phyloP scores from a whole-genome alignment of 2,888 invertebrate genomes.

The Acholoe squamosa region DNA sequence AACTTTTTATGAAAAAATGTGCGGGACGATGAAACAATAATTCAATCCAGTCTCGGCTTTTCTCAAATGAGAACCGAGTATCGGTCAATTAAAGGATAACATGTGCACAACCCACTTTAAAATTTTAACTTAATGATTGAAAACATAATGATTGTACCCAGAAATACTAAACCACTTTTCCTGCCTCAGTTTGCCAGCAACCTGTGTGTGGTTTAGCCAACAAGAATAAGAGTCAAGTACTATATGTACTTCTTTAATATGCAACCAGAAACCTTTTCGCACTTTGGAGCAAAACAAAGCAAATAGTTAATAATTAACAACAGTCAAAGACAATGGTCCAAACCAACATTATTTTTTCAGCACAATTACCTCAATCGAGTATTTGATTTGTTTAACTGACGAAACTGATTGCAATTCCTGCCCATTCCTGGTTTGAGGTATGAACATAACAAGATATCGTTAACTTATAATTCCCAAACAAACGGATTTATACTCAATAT shows the following conservation, averaged over 20 bases:
- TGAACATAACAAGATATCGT: no score
- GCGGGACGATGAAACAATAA: not conserved
- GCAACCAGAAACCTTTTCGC: not conserved
- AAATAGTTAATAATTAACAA: no score
- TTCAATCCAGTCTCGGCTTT: not conserved
- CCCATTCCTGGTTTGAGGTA: not conserved
- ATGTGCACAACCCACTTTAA: not conserved
- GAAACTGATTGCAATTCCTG: not conserved
- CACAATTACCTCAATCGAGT: not conserved
- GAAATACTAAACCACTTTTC: not conserved
- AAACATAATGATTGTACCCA: not conserved
- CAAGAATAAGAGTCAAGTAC: not conserved
- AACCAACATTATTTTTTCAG: not conserved
- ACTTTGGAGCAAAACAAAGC: not conserved
- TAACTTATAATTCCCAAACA: no score
- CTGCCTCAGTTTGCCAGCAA: slow-evolving; percentile 12
- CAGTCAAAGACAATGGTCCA: not conserved
- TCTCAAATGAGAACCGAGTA: not conserved
- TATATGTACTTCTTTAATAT: no score
- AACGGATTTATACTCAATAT: no score
- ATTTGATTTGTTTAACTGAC: not conserved
- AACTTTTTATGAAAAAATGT: not conserved
- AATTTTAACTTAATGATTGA: not conserved
- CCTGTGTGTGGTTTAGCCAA: not conserved
- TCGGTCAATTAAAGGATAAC: not conserved